Evolutionary conservation across 2,113 vertebrate species (phyloP).

Genomic region (Condylura cristata): DNA sequence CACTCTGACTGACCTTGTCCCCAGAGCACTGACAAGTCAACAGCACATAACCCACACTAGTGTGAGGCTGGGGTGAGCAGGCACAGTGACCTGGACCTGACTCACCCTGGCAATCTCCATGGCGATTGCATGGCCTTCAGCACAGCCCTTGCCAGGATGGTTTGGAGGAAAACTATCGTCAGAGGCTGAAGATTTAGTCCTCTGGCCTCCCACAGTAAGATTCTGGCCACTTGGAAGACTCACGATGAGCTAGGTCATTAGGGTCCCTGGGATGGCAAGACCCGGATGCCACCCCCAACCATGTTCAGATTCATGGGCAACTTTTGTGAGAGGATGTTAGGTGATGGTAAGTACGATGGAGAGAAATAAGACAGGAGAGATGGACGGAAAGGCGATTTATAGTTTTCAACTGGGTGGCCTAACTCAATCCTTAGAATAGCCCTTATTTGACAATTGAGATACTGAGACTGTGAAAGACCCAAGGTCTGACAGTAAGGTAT

Average conservation of each 20-base stretch:
- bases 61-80: neutral
- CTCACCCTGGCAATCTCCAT: neutral
- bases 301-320: neutral
- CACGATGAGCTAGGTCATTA: neutral
- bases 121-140: neutral
- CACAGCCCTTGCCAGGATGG: neutral
- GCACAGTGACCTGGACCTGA: neutral
- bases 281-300: neutral
- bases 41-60: neutral
- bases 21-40: neutral
- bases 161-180: neutral
- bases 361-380: neutral
- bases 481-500: neutral
- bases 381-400: fast-evolving
- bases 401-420: neutral
- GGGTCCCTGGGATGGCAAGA: neutral
- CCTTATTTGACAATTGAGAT: neutral
- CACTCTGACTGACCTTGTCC: fast-evolving
- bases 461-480: neutral
- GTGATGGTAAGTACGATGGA: neutral
- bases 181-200: neutral
- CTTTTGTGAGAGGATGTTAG: neutral
- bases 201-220: neutral
- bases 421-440: constrained; percentile 1
- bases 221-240: neutral